Base-by-base conservation (phyloP, 2,888 invertebrate genomes). In the Blastobasis adustella region DNA sequence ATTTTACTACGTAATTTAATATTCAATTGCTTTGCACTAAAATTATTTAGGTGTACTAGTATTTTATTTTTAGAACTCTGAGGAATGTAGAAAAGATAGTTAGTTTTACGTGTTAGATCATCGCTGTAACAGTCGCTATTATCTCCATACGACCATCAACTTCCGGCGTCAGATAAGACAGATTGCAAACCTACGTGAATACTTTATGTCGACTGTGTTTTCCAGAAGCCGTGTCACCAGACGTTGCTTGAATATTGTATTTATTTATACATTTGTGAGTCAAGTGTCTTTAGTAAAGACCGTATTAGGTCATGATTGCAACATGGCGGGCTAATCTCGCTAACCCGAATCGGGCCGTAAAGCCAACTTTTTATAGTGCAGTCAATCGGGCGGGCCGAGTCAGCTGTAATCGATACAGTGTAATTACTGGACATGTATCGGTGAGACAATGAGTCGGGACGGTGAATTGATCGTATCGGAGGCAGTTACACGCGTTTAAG, bases 401-500 rank as follows among this genome's bases (percentile, higher is more conserved):
- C 82, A 82, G 71, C 73, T 71, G 82, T 82, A 86, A 83, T 84
- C 83, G 82, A 82, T 83, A 79, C 76, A 76, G 70, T 73, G 80
- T 86, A 85, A 87, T 87, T 86, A 82, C 77, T 60, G 76, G 69
- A 73, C 82, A 73, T 79, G 85, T 82, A 82, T 82, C 76, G 73
- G 74, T 76, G 76, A 80, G 82, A 86, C 87, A 86, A 85, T 82
- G 82, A 82, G 74, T 73, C 67, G 65, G 77, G 73, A 65, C 67
- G 68, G 63, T 67, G 64, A 67, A 66, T 70, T 77, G 86, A 86
- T 87, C 76, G 81, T 87, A 88, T 88, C 87, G 74, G 70, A 73
- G 72, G 75, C 75, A 80, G 82, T 83, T 85, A 87, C 86, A 85
- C 76, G 82, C 82, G 82, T 88, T 88, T 86, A 86, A 86, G 85